A percentile compares a stretch with the other conserved stretches of the same genome.
Evolutionary conservation across 2,113 vertebrate genomes (phyloP).

Genomic region (Carlito syrichta): DNA sequence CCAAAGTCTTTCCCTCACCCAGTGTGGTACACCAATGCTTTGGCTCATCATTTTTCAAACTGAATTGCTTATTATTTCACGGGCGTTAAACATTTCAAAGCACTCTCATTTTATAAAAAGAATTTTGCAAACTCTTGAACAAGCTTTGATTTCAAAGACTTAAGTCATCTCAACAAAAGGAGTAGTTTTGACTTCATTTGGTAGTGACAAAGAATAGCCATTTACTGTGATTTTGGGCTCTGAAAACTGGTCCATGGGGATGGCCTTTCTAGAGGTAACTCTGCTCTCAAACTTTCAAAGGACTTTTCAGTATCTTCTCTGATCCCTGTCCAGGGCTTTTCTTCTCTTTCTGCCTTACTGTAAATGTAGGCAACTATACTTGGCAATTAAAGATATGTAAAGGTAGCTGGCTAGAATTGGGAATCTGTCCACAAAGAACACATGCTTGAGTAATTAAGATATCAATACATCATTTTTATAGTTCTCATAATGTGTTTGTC

Average conservation of each 20-base stretch:
- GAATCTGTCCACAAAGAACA: slow-evolving; percentile 49
- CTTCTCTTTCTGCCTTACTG: slow-evolving; percentile 8
- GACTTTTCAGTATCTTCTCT: neutral
- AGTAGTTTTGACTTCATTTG: neutral
- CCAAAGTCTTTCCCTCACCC: neutral
- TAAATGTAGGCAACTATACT: slow-evolving; percentile 12
- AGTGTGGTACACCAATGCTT: neutral
- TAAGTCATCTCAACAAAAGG: neutral
- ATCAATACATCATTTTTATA: slow-evolving; percentile 55
- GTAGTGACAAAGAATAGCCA: neutral
- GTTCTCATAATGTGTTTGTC: slow-evolving; percentile 63
- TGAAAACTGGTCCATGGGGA: neutral
- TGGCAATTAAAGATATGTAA: slow-evolving; percentile 27
- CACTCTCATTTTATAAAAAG: neutral
- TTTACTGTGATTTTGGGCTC: neutral
- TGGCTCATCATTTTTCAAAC: neutral
- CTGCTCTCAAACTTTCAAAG: neutral
- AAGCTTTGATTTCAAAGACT: slow-evolving; percentile 8
- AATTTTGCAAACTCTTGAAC: neutral
- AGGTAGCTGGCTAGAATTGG: slow-evolving; percentile 30
- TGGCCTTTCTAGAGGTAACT: neutral
- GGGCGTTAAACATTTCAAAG: neutral
- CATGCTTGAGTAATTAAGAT: slow-evolving; percentile 43
- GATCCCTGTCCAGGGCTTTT: neutral
- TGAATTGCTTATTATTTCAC: neutral